Base-by-base conservation (phyloP, 1,140 invertebrate genomes). In the Atopsyche davidsoni region DNA sequence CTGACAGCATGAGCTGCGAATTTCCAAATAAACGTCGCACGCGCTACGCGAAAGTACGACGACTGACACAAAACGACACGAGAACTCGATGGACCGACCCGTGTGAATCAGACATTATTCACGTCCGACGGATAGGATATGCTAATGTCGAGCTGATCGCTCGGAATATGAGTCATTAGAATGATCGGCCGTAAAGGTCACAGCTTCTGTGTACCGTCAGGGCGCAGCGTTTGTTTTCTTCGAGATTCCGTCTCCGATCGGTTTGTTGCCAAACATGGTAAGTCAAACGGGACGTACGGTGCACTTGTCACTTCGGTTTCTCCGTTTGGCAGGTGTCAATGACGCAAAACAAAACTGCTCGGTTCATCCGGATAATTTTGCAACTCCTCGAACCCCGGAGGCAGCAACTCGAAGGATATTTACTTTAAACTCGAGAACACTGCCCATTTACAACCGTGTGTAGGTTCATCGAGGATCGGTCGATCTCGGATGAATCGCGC, bases 191-290 rank as follows among this genome's bases (percentile, higher is more conserved):
- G 17, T 17, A 49, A 50, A 50, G 48, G 48, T 44, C 48, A 44
- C 48, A 44, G 36, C 17, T 31, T 32, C 40, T 39, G 43, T 42
- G 43, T 34, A 10, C n/a, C 48, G 24, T 43, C 31, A 44, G 17
- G 21, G 46, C 25, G 38, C 38, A 40, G 24, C 38, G 38, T 34
- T 50, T 44, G 48, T 50, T 50, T 50, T 50, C 40, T 35, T 43
- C 19, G 21, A 17, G 40, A 28, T 7, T 28, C 24, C 35, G 16
- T 36, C 36, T 16, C 18, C 40, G 48, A 34, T 43, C 40, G 48
- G 48, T 50, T 50, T 50, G 48, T 50, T 50, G 48, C 48, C 48
- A 50, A 50, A 50, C 48, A 50, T 50, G 48, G 48, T 25, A 50
- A 41, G 46, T 49, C 46, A 41, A 47, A 41, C 46, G 14, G 28